phyloP scores from a whole-genome alignment of 2,888 invertebrate genomes.

The Monochamus alternatus region DNA sequence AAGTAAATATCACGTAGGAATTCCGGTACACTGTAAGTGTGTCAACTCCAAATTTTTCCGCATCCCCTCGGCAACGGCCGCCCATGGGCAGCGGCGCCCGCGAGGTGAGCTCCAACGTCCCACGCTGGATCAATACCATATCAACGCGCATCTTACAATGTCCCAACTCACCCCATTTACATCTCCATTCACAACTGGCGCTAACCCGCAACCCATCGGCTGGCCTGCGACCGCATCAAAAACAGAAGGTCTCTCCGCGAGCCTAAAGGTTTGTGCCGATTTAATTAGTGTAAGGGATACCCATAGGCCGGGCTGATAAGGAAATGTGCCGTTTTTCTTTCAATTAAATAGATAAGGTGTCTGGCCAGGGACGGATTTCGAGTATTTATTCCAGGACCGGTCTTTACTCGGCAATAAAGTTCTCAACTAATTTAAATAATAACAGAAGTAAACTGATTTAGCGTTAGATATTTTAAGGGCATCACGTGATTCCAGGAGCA shows the following conservation, averaged over 20 bases:
- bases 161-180: slow-evolving; percentile 57
- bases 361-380: background rate
- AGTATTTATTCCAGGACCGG: background rate
- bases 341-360: background rate
- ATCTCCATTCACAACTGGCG: slow-evolving; percentile 60
- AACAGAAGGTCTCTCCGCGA: slow-evolving; percentile 5
- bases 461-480: too few relatives aligned
- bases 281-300: slow-evolving; percentile 3
- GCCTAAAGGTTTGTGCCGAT: background rate
- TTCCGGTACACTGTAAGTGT: background rate
- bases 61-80: slow-evolving; percentile 32
- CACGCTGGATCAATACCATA: slow-evolving; percentile 63
- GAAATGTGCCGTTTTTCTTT: background rate
- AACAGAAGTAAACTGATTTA: too few relatives aligned
- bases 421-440: too few relatives aligned
- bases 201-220: slow-evolving; percentile 35
- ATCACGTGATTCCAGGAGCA: too few relatives aligned
- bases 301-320: background rate
- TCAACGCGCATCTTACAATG: slow-evolving; percentile 62
- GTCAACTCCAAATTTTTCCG: background rate
- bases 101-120: slow-evolving; percentile 61
- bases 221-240: slow-evolving; percentile 27
- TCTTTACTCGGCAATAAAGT: background rate
- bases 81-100: slow-evolving; percentile 65
- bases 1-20: too few relatives aligned